Conservation (phyloP, 2,888 invertebrate genomes). For the Romanomermis culicivorax region DNA sequence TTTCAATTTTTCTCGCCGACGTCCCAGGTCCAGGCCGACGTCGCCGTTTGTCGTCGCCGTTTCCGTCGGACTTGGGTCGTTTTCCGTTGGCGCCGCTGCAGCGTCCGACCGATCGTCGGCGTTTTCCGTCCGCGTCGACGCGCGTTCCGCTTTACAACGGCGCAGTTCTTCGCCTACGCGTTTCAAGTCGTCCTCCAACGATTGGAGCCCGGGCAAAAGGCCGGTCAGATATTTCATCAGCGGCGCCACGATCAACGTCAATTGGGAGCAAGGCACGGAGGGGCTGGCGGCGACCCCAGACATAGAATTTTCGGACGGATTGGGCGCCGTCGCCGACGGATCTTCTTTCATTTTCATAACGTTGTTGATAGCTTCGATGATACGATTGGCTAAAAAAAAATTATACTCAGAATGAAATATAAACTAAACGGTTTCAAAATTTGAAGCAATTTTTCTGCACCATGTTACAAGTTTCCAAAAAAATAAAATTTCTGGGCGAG, state of each 20-base stretch:
- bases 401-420: too few relatives aligned
- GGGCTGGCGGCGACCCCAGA: conserved; percentile 12
- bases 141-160: not conserved
- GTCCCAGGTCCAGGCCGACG: not conserved
- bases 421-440: too few relatives aligned
- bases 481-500: too few relatives aligned
- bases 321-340: not conserved
- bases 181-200: conserved; percentile 4
- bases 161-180: not conserved
- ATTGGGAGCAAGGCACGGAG: conserved; percentile 23
- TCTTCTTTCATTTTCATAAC: conserved; percentile 15
- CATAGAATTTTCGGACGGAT: conserved; percentile 13
- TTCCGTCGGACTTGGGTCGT: not conserved
- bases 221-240: conserved; percentile 27
- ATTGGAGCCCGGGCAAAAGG: conserved; percentile 14
- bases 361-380: conserved; percentile 22
- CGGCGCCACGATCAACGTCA: conserved; percentile 25
- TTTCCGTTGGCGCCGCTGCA: not conserved
- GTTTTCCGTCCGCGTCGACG: not conserved
- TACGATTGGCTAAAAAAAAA: conserved; percentile 23
- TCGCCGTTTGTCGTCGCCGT: not conserved
- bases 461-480: too few relatives aligned
- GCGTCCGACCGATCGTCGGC: not conserved
- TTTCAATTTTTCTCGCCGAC: not conserved
- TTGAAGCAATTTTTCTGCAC: too few relatives aligned